Base-by-base conservation (phyloP, 2,888 invertebrate species). In the Cheilosia urbana region DNA sequence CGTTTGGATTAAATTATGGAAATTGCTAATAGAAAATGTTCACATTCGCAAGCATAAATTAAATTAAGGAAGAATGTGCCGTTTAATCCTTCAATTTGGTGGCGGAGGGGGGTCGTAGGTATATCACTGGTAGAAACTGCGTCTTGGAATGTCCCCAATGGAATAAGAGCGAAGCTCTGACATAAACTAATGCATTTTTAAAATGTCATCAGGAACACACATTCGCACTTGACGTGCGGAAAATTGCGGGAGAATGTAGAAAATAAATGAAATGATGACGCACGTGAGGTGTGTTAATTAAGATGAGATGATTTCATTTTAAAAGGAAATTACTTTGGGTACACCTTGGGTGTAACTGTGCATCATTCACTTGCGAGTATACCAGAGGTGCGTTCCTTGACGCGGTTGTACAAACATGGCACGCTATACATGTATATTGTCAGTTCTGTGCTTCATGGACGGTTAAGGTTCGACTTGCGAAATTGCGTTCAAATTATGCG, bases 221-320 rank as follows among this genome's bases (percentile, higher is more conserved):
- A 60, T 17, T 11, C 58, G 15, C 55, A 47, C 27, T 24, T 57
- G 58, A 58, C 7, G 49, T 53, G 37, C 13, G 51, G 57, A 15
- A 65, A 65, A 53, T 58, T 42, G 53, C 15, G 53, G 60, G 51
- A 68, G 60, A 49, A 71, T 47, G 71, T 24, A 24, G 55, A 66
- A 79, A 71, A 72, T 79, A 72, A 72, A 65, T 72, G 65, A 55
- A 55, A 78, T 78, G 78, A 62, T 63, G 69, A 57, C 72, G 65
- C 72, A 47, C 72, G 66, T 60, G 65, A 79, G 79, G 72, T 72
- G 79, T 79, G 79, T 79, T 79, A 79, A 79, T 79, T 72, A 79
- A 79, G 65, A 72, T 66, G 79, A 66, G 79, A 79, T 72, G 79
- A 72, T 79, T 72, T 66, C 72, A 72, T 72, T 79, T 72, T 60